Evolutionary conservation across 2,797 vertebrate genomes (phyloP).

Genomic region (Phoxinus dragarum): DNA sequence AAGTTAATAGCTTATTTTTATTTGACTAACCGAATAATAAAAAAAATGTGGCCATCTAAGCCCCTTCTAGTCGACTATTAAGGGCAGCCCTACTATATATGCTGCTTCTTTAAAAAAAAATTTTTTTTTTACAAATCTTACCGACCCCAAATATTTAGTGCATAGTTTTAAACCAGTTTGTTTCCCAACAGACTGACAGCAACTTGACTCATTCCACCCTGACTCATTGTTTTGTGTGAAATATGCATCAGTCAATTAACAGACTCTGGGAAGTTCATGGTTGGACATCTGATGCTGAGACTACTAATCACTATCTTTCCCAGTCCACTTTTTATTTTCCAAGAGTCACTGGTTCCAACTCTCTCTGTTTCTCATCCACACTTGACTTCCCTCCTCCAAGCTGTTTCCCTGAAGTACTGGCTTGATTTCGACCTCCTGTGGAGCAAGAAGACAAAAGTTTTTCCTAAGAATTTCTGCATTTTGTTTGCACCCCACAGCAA

Average conservation of each 20-base stretch:
- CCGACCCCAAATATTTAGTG: neutral
- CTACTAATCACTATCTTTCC: conserved; percentile 2
- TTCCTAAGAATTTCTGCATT: conserved; percentile 38
- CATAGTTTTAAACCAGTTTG: neutral
- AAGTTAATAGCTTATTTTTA: too few species aligned
- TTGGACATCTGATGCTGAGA: neutral
- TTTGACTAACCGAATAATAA: too few species aligned
- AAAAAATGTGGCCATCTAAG: too few species aligned
- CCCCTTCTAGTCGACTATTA: too few species aligned
- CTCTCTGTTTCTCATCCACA: conserved; percentile 32
- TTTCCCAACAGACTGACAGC: neutral
- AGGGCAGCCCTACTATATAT: too few species aligned
- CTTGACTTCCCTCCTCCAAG: conserved; percentile 47
- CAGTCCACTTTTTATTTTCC: neutral
- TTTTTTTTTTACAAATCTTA: too few species aligned
- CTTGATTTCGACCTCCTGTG: conserved; percentile 47
- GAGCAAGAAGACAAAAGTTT: conserved; percentile 52
- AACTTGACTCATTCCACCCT: neutral
- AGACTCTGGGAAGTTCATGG: neutral
- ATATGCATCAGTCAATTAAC: neutral
- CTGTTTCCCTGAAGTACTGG: conserved; percentile 39
- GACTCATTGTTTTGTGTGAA: neutral
- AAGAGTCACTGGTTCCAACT: conserved; percentile 41
- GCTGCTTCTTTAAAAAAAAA: neutral
- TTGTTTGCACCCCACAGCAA: conserved; percentile 51